Base-by-base conservation (phyloP, 2,113 vertebrate genomes). In the Pedionomus torquatus region DNA sequence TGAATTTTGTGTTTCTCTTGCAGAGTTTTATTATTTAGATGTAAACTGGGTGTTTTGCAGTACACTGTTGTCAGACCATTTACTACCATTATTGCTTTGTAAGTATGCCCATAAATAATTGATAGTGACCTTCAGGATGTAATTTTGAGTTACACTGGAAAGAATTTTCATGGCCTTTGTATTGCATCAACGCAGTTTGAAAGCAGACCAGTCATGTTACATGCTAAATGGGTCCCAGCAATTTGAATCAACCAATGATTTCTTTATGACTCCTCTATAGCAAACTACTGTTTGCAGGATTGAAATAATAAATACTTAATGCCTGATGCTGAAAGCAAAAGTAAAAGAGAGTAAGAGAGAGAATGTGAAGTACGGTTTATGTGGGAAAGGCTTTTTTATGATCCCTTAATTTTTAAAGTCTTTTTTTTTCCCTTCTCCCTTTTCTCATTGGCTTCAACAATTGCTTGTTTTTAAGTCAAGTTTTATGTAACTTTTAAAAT, bases 11-110 rank as follows among this genome's bases (percentile, higher is more conserved):
- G 57, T 96, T 92, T 95, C 70, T 94, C 83, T 95, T 97, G 68
- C 98, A 99, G 99, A 97, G 99, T 99, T 80, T 97, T 99, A 72
- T 97, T 99, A 41, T 98, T 99, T 94, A 98, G 99, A 90, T 99
- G 99, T 96, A 99, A 99, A 96, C 97, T 99, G 86, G 99, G 99
- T 76, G 99, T 99, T 75, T 84, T 99, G 93, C 99, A 99, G 97
- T 99, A 99, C 96, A 99, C 99, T 4, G 99, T 99, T 26, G 99
- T 99, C 65, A 98, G 99, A 97, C 99, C 99, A 4, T 98, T 99
- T 96, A 99, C 99, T 54, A 99, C 99, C 24, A 98, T 99, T 80
- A 98, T 99, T 87, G 99, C 99, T 87, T 94, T 99, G 99, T 99
- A 98, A 99, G 99, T 99, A 96, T n/a, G 13, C 43, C 20, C 64